Conservation (phyloP, 2,888 invertebrate species). For the Tanypteryx hageni region DNA sequence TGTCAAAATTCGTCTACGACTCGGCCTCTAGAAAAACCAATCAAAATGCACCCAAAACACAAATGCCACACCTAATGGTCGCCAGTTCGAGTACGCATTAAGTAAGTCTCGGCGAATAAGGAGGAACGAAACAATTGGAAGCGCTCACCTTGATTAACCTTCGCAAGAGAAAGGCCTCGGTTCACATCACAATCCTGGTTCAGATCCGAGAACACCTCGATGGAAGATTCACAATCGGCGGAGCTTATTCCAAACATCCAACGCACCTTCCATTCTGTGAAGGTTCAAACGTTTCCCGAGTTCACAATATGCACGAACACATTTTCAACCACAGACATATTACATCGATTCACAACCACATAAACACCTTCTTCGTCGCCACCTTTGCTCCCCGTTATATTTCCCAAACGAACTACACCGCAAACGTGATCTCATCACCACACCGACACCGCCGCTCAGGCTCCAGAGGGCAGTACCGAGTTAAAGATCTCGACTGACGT, state of each 20-base stretch:
- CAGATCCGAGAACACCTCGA: background rate
- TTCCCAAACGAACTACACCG: background rate
- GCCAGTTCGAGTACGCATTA: too few species aligned
- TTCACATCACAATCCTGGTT: conserved; percentile 22
- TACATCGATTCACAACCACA: background rate
- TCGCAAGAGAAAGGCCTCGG: background rate
- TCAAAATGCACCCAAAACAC: too few species aligned
- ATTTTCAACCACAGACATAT: background rate
- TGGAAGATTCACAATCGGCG: background rate
- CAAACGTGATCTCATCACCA: background rate
- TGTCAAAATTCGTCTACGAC: too few species aligned
- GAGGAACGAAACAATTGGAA: background rate
- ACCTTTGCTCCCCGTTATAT: background rate
- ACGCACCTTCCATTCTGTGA: conserved; percentile 4
- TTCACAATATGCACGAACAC: conserved; percentile 8
- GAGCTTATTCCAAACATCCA: conserved; percentile 16
- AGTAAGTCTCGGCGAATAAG: background rate
- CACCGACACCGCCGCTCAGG: conserved; percentile 23
- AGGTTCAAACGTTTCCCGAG: background rate
- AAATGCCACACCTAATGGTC: too few species aligned
- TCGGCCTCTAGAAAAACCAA: too few species aligned
- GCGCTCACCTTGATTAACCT: conserved; percentile 10
- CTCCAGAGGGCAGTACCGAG: conserved; percentile 32
- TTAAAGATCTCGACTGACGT: conserved; percentile 63
- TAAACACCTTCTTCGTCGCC: background rate